These are phyloP conservation scores for Hippocampus abdominalis DNA, from an alignment of 2,113 vertebrate genomes.

Conservation along the genomic window DNA sequence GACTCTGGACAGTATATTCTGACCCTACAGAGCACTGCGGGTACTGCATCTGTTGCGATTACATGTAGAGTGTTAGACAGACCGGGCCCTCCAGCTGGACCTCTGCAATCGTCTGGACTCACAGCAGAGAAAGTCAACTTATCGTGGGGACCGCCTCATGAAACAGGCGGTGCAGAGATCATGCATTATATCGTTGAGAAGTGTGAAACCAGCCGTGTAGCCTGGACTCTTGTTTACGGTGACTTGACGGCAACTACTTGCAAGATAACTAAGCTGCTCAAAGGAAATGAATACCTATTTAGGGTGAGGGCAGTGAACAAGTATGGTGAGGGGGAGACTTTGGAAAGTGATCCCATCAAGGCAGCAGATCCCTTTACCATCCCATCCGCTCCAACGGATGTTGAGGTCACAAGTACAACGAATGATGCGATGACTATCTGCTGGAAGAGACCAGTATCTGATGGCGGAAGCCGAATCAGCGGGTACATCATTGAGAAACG, in stretches of 20 bases:
- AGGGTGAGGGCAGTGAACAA: constrained; percentile 93
- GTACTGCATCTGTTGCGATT: constrained; percentile 81
- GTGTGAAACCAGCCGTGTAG: constrained; percentile 92
- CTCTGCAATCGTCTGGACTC: constrained; percentile 83
- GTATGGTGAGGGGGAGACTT: constrained; percentile 86
- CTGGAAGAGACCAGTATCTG: constrained; percentile 89
- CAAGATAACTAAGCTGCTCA: constrained; percentile 91
- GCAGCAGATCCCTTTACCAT: constrained; percentile 89
- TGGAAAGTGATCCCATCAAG: constrained; percentile 88
- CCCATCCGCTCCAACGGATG: constrained; percentile 83
- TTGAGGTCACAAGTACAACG: constrained; percentile 89
- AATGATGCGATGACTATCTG: constrained; percentile 90
- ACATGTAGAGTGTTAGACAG: constrained; percentile 95
- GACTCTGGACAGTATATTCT: constrained; percentile 93
- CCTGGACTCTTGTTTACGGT: constrained; percentile 88
- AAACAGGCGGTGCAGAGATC: constrained; percentile 92
- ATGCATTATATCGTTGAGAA: constrained; percentile 94
- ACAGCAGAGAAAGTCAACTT: constrained; percentile 91
- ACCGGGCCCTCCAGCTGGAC: constrained; percentile 91
- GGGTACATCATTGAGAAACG: constrained; percentile 93
- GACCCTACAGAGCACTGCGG: constrained; percentile 88
- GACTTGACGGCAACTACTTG: constrained; percentile 89
- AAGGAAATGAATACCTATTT: constrained; percentile 96
- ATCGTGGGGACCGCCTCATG: constrained; percentile 89
- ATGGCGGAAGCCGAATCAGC: constrained; percentile 90